A percentile compares a stretch with the other conserved stretches of the same genome.
These are phyloP conservation scores for Pycnomerus fuliginosus DNA, from an alignment of 2,888 invertebrate species.

Conservation along the genomic window DNA sequence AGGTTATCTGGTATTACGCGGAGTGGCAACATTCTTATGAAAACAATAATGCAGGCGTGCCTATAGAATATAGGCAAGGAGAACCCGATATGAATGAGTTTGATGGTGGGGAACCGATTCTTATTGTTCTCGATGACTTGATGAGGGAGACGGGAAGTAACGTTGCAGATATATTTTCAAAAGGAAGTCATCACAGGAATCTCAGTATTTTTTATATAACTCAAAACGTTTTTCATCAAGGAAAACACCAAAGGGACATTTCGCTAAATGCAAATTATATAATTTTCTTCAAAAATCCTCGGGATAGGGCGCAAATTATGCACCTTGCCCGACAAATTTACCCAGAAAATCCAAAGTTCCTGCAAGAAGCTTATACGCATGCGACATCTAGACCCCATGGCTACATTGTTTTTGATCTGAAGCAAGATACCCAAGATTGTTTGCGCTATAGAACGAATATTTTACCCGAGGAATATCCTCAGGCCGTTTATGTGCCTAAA, in stretches of 20 bases:
- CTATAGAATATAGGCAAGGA: slow-evolving; percentile 13
- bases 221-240: slow-evolving; percentile 32
- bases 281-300: slow-evolving; percentile 29
- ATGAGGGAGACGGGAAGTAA: slow-evolving; percentile 5
- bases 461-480: slow-evolving; percentile 13
- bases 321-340: slow-evolving; percentile 25
- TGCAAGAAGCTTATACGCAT: slow-evolving; percentile 26
- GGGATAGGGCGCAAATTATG: slow-evolving; percentile 27
- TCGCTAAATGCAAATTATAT: slow-evolving; percentile 32
- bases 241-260: slow-evolving; percentile 28
- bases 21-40: slow-evolving; percentile 9
- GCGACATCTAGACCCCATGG: slow-evolving; percentile 25
- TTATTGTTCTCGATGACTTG: slow-evolving; percentile 22
- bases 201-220: slow-evolving; percentile 22
- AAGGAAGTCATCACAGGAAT: slow-evolving; percentile 21
- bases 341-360: slow-evolving; percentile 24
- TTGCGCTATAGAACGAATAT: slow-evolving; percentile 18
- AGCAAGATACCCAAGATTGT: slow-evolving; percentile 26
- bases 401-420: slow-evolving; percentile 29
- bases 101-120: slow-evolving; percentile 7
- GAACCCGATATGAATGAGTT: slow-evolving; percentile 8
- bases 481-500: slow-evolving; percentile 11
- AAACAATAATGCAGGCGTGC: neutral
- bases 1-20: slow-evolving; percentile 11
- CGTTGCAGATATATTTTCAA: slow-evolving; percentile 30